These are phyloP conservation scores for Mythimna lalbum DNA, from an alignment of 2,888 invertebrate species.

Conservation along the genomic window DNA sequence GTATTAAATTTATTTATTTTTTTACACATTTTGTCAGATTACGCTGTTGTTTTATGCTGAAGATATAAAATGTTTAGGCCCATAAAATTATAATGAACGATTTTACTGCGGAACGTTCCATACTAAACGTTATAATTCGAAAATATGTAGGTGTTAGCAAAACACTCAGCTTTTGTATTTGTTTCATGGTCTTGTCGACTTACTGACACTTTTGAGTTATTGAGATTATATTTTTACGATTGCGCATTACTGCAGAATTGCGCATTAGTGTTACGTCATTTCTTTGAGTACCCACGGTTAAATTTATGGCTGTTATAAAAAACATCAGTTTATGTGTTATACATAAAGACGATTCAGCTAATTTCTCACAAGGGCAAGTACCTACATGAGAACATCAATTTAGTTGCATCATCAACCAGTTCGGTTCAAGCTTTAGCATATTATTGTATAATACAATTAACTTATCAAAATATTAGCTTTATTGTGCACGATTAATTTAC, in stretches of 20 bases:
- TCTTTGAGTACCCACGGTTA: constrained; percentile 7
- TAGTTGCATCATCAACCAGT: not conserved
- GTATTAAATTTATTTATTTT: constrained; percentile 13
- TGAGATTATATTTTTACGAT: constrained; percentile 65
- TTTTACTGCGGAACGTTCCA: constrained; percentile 32
- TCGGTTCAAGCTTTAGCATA: not conserved
- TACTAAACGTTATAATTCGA: constrained; percentile 20
- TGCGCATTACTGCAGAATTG: constrained; percentile 32
- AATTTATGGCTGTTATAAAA: constrained; percentile 17
- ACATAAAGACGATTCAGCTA: not conserved
- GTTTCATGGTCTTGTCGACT: constrained; percentile 59
- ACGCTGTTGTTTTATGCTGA: constrained; percentile 49
- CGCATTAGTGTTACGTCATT: constrained; percentile 51
- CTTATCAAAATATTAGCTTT: not conserved
- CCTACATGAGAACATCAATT: not conserved
- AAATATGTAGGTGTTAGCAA: constrained; percentile 52
- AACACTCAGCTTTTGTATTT: constrained; percentile 38
- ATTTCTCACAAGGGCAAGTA: not conserved
- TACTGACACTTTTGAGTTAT: constrained; percentile 59
- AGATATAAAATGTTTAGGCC: constrained; percentile 50
- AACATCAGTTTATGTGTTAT: not conserved
- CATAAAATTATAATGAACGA: constrained; percentile 57
- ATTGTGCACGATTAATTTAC: too few relatives aligned
- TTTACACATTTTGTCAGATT: constrained; percentile 50
- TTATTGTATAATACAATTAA: too few relatives aligned